These are phyloP conservation scores for Bradypus variegatus DNA, from an alignment of 2,797 vertebrate species.

Conservation along the genomic window DNA sequence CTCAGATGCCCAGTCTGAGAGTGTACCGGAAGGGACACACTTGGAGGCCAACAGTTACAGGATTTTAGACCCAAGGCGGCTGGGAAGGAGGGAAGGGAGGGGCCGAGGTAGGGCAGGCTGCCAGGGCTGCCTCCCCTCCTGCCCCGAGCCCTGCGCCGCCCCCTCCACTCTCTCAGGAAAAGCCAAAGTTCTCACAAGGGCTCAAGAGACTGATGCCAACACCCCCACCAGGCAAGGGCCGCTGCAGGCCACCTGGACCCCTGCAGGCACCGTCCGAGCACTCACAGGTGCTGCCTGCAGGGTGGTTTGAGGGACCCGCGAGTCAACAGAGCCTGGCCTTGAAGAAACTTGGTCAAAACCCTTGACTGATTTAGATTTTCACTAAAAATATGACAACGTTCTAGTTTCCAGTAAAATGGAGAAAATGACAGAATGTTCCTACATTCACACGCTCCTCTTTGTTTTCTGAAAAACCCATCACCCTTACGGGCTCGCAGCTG, in stretches of 20 bases:
- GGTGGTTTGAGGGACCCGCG: too few species aligned
- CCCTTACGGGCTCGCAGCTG: fast-evolving
- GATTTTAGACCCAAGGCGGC: background rate
- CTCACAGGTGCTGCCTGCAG: too few species aligned
- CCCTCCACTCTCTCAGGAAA: too few species aligned
- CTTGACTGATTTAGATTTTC: fast-evolving
- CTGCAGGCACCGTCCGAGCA: too few species aligned
- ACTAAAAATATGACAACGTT: background rate
- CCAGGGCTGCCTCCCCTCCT: too few species aligned
- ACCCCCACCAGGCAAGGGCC: background rate
- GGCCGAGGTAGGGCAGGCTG: too few species aligned
- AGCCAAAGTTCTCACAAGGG: too few species aligned
- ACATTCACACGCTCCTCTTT: fast-evolving
- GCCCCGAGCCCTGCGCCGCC: too few species aligned
- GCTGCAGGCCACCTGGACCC: too few species aligned
- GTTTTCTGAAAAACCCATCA: background rate
- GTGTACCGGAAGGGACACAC: background rate
- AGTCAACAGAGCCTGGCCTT: background rate
- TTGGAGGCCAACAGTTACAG: background rate
- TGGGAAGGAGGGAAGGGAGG: background rate
- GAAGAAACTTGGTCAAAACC: background rate
- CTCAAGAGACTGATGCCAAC: background rate
- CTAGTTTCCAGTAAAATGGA: background rate
- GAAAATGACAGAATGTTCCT: fast-evolving
- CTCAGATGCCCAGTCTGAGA: too few species aligned